Base-by-base conservation (phyloP, 2,888 invertebrate species). In the Salpingus planirostris region DNA sequence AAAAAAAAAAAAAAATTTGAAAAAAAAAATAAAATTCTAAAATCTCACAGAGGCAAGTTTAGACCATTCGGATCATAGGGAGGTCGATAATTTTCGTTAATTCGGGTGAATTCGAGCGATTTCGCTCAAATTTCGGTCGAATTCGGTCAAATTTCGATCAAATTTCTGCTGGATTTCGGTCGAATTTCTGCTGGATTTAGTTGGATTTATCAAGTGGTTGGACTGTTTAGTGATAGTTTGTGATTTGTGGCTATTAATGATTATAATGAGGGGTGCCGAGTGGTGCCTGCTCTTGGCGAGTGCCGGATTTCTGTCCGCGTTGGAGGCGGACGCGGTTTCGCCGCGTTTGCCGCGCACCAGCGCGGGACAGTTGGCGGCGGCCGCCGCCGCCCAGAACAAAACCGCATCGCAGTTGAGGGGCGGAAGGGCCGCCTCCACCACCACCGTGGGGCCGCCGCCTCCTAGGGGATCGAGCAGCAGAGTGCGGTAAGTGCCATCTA, bases 341-440 rank as follows among this genome's bases (percentile, higher is more conserved):
- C 62, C 72, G 44, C 66, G 74, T 25, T 60, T 74, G 38, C 73
- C 77, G 29, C 65, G 76, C 42, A 69, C 77, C 44, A 71, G 77
- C 55, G 70, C 76, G 46, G 73, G 65, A 46, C 72, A 73, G 51
- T 57, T 71, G 43, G 65, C 66, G 14, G 64, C 63, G 3, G 60
- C 59, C 11, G 63, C 62, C 11, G 61, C 60, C 24, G 62, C 62
- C 3, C 62, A 62, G 41, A 65, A 65, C 38, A 62, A 62, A 42
- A 64, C 64, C 12, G 49, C 55, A 21, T 38, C 55, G 13, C 57
- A 63, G 42, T 44, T 61, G 30, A 48, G 62, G 27, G 57, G 48
- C 38, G 39, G 35, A 21, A 48, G 36, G 6, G 27, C 38, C 10
- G 23, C 36, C 24, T 40, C 46, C 18, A 43, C 48, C 24, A 41